A percentile compares a stretch with the other conserved stretches of the same genome.
These are phyloP conservation scores for Enoplosus armatus DNA, from an alignment of 2,797 vertebrate species.

Conservation along the genomic window DNA sequence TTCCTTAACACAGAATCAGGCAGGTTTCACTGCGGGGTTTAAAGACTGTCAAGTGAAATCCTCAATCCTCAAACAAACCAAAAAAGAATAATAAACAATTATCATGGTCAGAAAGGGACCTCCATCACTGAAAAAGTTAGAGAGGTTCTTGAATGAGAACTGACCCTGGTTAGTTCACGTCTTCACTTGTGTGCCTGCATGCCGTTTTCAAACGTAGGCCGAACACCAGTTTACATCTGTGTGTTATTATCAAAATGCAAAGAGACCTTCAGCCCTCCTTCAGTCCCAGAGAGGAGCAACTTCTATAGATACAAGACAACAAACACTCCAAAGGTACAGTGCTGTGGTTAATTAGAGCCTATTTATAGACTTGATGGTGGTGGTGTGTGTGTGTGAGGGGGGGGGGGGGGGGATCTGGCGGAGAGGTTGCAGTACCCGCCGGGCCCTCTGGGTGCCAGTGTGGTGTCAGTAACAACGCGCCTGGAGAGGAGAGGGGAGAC, in stretches of 20 bases:
- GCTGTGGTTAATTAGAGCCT: conserved; percentile 68
- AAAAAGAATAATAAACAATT: too few relatives aligned
- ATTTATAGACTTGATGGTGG: conserved; percentile 60
- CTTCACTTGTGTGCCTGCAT: conserved; percentile 2
- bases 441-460: conserved; percentile 82
- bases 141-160: too few relatives aligned
- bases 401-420: not conserved
- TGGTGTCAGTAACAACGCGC: conserved; percentile 74
- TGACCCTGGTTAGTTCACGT: not conserved
- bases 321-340: conserved; percentile 60
- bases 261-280: conserved; percentile 24
- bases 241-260: conserved; percentile 29
- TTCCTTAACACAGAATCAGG: not conserved
- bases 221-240: not conserved
- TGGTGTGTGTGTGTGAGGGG: not conserved
- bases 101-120: not conserved
- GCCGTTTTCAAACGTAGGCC: not conserved
- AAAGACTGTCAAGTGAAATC: not conserved
- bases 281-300: conserved; percentile 43
- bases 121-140: not conserved
- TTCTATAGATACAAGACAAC: conserved; percentile 67
- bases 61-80: not conserved
- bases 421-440: conserved; percentile 45
- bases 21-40: not conserved
- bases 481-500: not conserved